These are phyloP conservation scores for Oegoconia quadripuncta DNA, from an alignment of 2,888 invertebrate genomes.

Conservation along the genomic window DNA sequence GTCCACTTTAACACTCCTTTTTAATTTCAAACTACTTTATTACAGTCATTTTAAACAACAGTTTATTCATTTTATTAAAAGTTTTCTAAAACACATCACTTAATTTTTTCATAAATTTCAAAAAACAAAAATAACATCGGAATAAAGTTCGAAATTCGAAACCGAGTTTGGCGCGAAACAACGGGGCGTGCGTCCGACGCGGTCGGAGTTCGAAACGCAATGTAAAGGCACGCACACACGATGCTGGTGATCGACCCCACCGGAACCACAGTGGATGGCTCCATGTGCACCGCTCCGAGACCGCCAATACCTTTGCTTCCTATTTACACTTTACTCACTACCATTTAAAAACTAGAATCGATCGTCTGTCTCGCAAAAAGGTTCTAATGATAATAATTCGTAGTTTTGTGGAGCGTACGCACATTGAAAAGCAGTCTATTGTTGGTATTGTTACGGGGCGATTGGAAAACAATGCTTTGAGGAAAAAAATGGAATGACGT, in stretches of 20 bases:
- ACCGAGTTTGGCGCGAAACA: slow-evolving; percentile 53
- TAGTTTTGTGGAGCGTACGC: slow-evolving; percentile 71
- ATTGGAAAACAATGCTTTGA: slow-evolving; percentile 48
- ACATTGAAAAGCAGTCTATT: slow-evolving; percentile 61
- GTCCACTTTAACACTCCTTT: slow-evolving; percentile 25
- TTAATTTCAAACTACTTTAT: too few relatives aligned
- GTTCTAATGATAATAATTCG: slow-evolving; percentile 52
- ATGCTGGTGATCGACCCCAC: slow-evolving; percentile 75
- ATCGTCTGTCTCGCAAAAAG: slow-evolving; percentile 19
- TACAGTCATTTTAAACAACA: too few relatives aligned
- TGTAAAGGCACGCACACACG: slow-evolving; percentile 60
- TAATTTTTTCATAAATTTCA: slow-evolving; percentile 25
- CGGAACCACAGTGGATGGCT: slow-evolving; percentile 77
- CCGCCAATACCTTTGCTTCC: slow-evolving; percentile 35
- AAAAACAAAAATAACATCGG: slow-evolving; percentile 12
- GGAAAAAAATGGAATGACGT: slow-evolving; percentile 37
- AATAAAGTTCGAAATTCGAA: slow-evolving; percentile 26
- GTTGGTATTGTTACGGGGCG: slow-evolving; percentile 59
- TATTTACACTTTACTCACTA: neutral
- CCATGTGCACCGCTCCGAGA: slow-evolving; percentile 75
- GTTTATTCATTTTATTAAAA: too few relatives aligned
- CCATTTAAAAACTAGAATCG: slow-evolving; percentile 28
- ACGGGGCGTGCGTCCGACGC: slow-evolving; percentile 39
- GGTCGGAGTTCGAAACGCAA: slow-evolving; percentile 48
- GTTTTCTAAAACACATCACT: slow-evolving; percentile 8